Base-by-base conservation (phyloP, 2,797 vertebrate genomes). In the Oreortyx pictus region DNA sequence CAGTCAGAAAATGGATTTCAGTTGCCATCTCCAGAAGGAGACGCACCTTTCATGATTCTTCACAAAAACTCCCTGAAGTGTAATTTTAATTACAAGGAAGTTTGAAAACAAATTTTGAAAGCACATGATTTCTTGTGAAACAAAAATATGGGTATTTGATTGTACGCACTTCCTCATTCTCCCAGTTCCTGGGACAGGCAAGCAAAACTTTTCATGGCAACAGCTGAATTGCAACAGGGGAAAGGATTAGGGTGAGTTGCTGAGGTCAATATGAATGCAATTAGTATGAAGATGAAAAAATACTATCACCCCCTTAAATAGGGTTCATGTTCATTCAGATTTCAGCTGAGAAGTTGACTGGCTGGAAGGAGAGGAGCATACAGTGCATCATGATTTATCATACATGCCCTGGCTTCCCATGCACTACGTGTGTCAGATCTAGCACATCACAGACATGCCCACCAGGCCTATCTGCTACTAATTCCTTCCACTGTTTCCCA, bases 321-420 rank as follows among this genome's bases (percentile, higher is more conserved):
- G 37, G 15, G 49, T 43, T 80, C 54, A 68, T 68, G 41, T 80
- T 89, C 75, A 62, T 62, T 92, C 86, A 87, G 44, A 43, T 59
- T 80, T 50, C 65, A 82, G 41, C 33, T 74, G 37, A 37, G 10
- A 71, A 71, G 60, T 50, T 95, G 82, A 82, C 86, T 82, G 57
- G 52, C n/a, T 94, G 82, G 71, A 61, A 65, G 80, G 52, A 35
- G 29, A 57, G 50, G n/a, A 74, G 77, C 62, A 77, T 61, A 89
- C 89, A 93, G 93, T 6, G 61, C 72, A 85, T 72, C 61, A 59
- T 27, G 72, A 72, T 87, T 67, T 43, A 49, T 72, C 72, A 61
- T 72, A 89, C 72, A 68, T 86, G 68, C 82, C 52, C 79, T 61
- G 78, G 75, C 79, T 78, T 87, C 65, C 89, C 49, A 37, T 68